Conservation (phyloP, 1,140 invertebrate genomes). For the Dysdera silvatica region DNA sequence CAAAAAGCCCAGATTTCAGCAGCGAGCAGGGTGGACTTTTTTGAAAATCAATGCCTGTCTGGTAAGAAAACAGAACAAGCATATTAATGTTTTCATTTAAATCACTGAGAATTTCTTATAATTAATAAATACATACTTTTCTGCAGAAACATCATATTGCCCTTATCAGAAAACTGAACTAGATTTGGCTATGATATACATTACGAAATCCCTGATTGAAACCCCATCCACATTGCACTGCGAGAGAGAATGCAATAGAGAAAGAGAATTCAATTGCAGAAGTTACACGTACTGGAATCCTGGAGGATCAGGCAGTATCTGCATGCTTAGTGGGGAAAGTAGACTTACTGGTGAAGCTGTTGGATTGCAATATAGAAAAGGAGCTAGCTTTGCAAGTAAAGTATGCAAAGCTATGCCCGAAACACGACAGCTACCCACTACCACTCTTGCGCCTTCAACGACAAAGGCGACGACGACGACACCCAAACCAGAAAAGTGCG, state of each 20-base stretch:
- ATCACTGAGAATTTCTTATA: not conserved
- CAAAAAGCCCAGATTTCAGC: conserved; percentile 36
- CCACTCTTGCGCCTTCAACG: not conserved
- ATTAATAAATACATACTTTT: not conserved
- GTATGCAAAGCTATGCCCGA: conserved; percentile 35
- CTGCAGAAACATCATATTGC: conserved; percentile 24
- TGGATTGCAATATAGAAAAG: conserved; percentile 40
- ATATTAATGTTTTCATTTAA: no score
- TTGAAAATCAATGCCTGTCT: conserved; percentile 50
- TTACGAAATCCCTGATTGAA: conserved; percentile 43
- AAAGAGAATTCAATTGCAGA: conserved; percentile 47
- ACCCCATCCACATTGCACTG: conserved; percentile 39
- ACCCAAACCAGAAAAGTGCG: not conserved
- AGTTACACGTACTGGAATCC: conserved; percentile 46
- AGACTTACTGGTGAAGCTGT: conserved; percentile 39
- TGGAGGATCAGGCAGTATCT: conserved; percentile 34
- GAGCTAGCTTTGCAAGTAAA: conserved; percentile 44
- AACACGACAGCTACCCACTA: not conserved
- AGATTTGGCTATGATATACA: conserved; percentile 22
- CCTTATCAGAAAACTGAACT: conserved; percentile 25
- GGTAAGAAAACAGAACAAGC: no score
- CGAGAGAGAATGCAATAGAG: conserved; percentile 46
- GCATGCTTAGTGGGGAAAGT: conserved; percentile 45
- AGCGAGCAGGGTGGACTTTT: conserved; percentile 43
- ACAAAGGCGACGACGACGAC: not conserved